phyloP scores from a whole-genome alignment of 2,113 vertebrate species.

The Tetrax tetrax region DNA sequence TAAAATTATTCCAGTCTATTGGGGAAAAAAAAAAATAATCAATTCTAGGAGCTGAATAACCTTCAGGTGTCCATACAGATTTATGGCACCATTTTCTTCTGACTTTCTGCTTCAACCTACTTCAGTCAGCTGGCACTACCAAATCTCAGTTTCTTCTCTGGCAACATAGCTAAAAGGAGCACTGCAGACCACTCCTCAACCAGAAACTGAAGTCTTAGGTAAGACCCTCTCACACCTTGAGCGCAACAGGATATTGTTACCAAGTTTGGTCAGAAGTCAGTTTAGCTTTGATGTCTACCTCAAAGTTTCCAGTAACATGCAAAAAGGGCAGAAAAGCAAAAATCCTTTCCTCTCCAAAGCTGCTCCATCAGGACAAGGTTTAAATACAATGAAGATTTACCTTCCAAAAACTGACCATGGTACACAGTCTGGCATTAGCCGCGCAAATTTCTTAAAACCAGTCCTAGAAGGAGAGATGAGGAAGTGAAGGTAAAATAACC shows the following conservation, averaged over 20 bases:
- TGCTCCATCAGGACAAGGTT: neutral
- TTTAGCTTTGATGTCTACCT: neutral
- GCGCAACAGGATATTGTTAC: neutral
- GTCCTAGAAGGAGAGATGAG: neutral
- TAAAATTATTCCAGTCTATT: neutral
- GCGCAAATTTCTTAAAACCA: neutral
- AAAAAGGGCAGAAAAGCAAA: neutral
- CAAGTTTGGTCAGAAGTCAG: neutral
- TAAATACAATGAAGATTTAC: neutral
- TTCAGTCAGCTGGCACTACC: neutral
- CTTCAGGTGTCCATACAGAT: neutral
- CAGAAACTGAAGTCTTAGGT: neutral
- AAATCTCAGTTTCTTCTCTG: neutral
- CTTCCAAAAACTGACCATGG: neutral
- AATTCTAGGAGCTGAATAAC: neutral
- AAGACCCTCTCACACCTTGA: neutral
- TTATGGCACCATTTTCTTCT: neutral
- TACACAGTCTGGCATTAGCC: neutral
- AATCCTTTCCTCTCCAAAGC: neutral
- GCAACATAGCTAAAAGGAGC: neutral
- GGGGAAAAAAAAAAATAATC: neutral
- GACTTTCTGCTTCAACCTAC: neutral
- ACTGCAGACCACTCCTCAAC: neutral
- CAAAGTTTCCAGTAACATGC: neutral
- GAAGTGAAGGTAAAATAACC: neutral